Percentiles rank a stretch among this genome's conserved stretches.
These are phyloP conservation scores for Drosophila orena DNA, from an alignment of 1,140 invertebrate genomes.

Conservation along the genomic window DNA sequence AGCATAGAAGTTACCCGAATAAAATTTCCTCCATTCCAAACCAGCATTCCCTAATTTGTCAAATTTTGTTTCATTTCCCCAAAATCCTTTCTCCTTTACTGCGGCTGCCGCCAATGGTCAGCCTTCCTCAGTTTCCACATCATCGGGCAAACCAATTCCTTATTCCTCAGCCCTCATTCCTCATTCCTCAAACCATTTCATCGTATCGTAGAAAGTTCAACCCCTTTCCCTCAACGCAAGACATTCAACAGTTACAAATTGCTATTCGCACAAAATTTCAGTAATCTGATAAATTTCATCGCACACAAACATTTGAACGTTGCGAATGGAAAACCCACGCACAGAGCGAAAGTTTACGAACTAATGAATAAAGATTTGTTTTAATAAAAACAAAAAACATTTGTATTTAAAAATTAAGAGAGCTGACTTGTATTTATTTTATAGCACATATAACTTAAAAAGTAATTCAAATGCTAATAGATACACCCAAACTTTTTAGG, in stretches of 20 bases:
- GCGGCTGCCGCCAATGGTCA: slow-evolving; percentile 23
- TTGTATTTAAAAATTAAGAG: background rate
- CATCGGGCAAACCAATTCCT: slow-evolving; percentile 47
- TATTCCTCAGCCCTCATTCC: slow-evolving; percentile 6
- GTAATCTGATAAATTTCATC: slow-evolving; percentile 65
- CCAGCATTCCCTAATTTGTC: slow-evolving; percentile 36
- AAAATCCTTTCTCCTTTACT: slow-evolving; percentile 24
- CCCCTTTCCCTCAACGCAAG: slow-evolving; percentile 1
- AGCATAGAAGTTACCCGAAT: slow-evolving; percentile 4
- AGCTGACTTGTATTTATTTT: background rate
- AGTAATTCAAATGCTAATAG: too few species aligned
- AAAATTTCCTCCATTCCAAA: slow-evolving; percentile 7
- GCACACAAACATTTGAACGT: slow-evolving; percentile 19
- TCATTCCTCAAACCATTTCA: background rate
- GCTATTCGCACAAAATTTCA: slow-evolving; percentile 58
- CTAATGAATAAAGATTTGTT: background rate
- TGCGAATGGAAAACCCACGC: slow-evolving; percentile 1
- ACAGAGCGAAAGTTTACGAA: background rate
- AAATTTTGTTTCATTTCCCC: slow-evolving; percentile 31
- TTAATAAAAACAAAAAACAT: background rate
- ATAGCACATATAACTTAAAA: too few species aligned
- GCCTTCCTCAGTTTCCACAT: slow-evolving; percentile 55
- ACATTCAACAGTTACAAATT: slow-evolving; percentile 75
- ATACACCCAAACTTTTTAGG: background rate
- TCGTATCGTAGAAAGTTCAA: background rate